Evolutionary conservation across 2,797 vertebrate species (phyloP).

Genomic region (Muscicapa striata): DNA sequence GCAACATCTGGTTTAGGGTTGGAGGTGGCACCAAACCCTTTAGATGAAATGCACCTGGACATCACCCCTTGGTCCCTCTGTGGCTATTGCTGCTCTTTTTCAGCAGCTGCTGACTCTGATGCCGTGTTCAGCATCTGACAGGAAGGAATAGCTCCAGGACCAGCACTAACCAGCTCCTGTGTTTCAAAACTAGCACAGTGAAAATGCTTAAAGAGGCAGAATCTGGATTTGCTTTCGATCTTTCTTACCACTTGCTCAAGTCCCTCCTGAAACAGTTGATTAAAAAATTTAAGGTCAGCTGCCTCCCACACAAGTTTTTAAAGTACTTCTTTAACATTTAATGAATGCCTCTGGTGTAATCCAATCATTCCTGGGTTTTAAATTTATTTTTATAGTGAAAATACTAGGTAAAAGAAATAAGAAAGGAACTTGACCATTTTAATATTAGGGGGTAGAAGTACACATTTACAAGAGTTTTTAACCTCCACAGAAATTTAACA

Average conservation of each 20-base stretch:
- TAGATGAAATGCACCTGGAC: slow-evolving; percentile 17
- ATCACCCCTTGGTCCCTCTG: background rate
- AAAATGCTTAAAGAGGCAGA: background rate
- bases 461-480: background rate
- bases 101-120: slow-evolving; percentile 14
- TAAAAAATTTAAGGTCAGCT: background rate
- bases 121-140: background rate
- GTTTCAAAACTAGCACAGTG: background rate
- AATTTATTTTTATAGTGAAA: background rate
- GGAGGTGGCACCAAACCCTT: slow-evolving; percentile 16
- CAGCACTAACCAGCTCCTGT: background rate
- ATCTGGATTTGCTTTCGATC: background rate
- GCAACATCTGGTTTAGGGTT: slow-evolving; percentile 75
- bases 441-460: background rate
- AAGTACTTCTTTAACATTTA: background rate
- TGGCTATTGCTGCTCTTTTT: background rate
- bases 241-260: background rate
- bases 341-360: background rate
- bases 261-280: background rate
- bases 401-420: background rate
- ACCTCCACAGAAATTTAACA: background rate
- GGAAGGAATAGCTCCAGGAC: background rate
- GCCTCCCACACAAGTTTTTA: background rate
- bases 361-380: background rate
- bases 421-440: background rate